Evolutionary conservation across 2,113 vertebrate species (phyloP).

Genomic region (Elanoides forficatus): DNA sequence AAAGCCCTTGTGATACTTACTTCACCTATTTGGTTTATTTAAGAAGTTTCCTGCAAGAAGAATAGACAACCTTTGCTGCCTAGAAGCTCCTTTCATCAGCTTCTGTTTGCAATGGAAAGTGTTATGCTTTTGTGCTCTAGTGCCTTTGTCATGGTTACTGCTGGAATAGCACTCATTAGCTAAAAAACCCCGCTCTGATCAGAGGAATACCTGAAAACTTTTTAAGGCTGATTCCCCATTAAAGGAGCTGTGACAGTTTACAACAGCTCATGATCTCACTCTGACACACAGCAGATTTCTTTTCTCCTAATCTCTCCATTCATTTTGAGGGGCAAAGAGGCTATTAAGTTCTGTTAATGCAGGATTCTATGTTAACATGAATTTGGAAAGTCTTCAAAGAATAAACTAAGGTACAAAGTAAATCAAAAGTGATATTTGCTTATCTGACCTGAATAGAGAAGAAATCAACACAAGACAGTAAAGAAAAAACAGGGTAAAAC

Average conservation of each 20-base stretch:
- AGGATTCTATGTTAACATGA: not conserved
- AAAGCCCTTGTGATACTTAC: not conserved
- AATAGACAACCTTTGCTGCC: not conserved
- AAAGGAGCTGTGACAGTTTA: not conserved
- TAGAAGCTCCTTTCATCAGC: not conserved
- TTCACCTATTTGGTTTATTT: not conserved
- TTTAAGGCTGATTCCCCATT: not conserved
- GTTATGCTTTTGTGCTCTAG: not conserved
- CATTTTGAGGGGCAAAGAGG: not conserved
- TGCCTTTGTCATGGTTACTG: not conserved
- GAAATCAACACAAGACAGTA: not conserved
- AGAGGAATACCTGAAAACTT: not conserved
- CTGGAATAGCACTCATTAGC: not conserved
- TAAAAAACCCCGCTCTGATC: not conserved
- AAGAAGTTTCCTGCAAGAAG: not conserved
- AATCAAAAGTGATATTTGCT: not conserved
- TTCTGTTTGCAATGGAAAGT: not conserved
- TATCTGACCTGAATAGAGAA: not conserved
- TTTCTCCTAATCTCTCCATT: not conserved
- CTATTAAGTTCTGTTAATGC: not conserved
- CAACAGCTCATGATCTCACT: not conserved
- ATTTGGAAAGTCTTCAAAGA: conserved; percentile 16
- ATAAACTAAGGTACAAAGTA: not conserved
- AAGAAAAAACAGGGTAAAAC: not conserved
- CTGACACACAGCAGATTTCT: not conserved